Conservation (phyloP, 2,113 vertebrate species). For the Haliaeetus leucogaster region DNA sequence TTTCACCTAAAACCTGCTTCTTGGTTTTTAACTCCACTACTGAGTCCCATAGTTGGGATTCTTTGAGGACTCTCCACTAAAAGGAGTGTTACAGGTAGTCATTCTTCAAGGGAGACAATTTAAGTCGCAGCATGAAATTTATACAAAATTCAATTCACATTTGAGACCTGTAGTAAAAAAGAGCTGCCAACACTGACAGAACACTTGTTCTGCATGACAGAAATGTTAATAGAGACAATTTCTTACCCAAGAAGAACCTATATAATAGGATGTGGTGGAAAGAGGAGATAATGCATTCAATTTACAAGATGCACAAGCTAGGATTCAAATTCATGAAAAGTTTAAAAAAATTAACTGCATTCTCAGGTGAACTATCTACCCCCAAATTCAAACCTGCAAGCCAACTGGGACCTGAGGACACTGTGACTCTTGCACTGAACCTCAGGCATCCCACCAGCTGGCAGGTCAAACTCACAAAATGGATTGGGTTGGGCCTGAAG, state of each 20-base stretch:
- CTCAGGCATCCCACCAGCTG: background rate
- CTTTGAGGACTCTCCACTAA: constrained; percentile 24
- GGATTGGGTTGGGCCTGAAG: background rate
- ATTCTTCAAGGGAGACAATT: constrained; percentile 20
- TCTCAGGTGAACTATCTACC: background rate
- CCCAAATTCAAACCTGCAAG: background rate
- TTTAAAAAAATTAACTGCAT: background rate
- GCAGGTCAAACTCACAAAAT: background rate
- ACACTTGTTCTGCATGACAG: constrained; percentile 10
- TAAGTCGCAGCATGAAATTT: constrained; percentile 32
- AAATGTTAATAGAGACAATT: constrained; percentile 28
- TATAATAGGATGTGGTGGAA: background rate
- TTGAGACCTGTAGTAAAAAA: constrained; percentile 29
- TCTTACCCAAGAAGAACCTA: background rate
- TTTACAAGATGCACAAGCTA: background rate
- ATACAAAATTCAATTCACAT: constrained; percentile 47
- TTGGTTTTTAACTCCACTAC: background rate
- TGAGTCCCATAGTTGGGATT: background rate
- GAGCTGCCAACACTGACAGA: background rate
- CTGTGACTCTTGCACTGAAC: background rate
- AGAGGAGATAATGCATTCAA: background rate
- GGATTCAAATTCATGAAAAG: background rate
- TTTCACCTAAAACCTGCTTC: background rate
- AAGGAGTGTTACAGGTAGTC: background rate
- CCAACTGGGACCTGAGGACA: background rate